Conservation (phyloP, 2,888 invertebrate species). For the Mechanitis mazaeus region DNA sequence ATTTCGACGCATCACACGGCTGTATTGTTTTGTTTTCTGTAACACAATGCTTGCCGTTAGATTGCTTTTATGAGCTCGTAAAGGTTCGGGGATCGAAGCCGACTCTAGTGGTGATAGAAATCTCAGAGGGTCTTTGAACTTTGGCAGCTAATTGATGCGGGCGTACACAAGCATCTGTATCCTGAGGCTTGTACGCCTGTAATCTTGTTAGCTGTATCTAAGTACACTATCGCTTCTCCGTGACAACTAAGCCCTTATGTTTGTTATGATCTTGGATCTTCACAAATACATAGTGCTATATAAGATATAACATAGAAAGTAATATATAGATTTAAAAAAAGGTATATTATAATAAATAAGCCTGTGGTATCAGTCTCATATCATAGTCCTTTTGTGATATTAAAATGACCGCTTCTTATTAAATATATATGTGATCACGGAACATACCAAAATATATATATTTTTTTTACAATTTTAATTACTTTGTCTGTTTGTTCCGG, state of each 20-base stretch:
- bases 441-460: no score
- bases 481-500: no score
- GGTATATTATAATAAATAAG: no score
- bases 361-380: no score
- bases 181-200: conserved; percentile 1
- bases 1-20: conserved; percentile 28
- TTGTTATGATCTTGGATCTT: background rate
- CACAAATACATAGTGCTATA: no score
- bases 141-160: conserved; percentile 11
- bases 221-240: background rate
- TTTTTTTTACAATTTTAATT: no score
- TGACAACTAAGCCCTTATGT: background rate
- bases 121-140: conserved; percentile 13
- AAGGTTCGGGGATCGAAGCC: conserved; percentile 18
- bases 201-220: background rate
- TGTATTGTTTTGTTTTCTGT: conserved; percentile 28
- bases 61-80: conserved; percentile 13
- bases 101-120: conserved; percentile 9
- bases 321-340: no score
- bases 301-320: no score
- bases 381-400: no score
- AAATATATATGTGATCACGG: no score
- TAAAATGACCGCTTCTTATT: no score
- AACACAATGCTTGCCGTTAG: conserved; percentile 11
- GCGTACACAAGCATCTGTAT: conserved; percentile 7